These are phyloP conservation scores for Ylistrum balloti DNA, from an alignment of 1,140 invertebrate genomes.

Conservation along the genomic window DNA sequence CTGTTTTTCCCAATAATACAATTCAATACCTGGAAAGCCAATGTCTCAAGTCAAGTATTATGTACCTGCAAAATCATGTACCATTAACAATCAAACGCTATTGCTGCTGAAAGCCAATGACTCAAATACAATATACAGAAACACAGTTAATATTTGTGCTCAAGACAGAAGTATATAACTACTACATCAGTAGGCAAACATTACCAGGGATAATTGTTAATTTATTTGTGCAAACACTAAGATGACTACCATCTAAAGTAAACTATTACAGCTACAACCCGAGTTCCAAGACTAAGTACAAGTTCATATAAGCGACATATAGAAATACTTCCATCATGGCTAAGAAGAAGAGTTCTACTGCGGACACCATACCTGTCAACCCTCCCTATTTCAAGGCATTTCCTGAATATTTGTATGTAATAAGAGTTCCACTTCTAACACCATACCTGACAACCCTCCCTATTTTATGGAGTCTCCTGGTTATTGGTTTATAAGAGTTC, in stretches of 20 bases:
- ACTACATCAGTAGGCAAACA: background rate
- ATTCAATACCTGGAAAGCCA: background rate
- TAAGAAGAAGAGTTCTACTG: too few relatives aligned
- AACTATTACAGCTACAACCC: background rate
- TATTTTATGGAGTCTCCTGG: too few relatives aligned
- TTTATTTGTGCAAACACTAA: background rate
- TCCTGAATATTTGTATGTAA: too few relatives aligned
- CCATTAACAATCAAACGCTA: background rate
- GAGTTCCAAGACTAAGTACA: too few relatives aligned
- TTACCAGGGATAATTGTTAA: background rate
- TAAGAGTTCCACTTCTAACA: too few relatives aligned
- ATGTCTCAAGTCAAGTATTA: background rate
- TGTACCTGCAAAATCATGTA: background rate
- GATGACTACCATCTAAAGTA: background rate
- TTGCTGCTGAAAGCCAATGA: background rate
- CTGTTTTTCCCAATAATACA: background rate
- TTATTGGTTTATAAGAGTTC: too few relatives aligned
- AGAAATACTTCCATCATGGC: too few relatives aligned
- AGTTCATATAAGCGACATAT: too few relatives aligned
- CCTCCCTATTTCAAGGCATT: too few relatives aligned
- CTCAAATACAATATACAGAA: background rate
- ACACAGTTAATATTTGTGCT: conserved; percentile 7
- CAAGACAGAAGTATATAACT: background rate
- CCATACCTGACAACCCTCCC: too few relatives aligned
- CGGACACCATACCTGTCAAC: too few relatives aligned